Evolutionary conservation across 2,888 invertebrate species (phyloP).

Genomic region (Itoplectis maculator): DNA sequence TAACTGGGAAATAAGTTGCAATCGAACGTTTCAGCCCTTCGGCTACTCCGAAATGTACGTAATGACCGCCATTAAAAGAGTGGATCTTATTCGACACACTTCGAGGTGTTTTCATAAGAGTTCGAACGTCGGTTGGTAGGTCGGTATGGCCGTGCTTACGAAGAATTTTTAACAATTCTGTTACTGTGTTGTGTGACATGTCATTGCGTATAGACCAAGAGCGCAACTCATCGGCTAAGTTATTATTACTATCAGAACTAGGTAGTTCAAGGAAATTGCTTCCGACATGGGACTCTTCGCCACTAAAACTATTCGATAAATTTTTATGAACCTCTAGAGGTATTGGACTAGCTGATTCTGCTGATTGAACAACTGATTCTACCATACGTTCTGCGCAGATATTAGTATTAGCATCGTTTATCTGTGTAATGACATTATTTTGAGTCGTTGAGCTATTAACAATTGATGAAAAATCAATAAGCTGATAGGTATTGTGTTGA

Average conservation of each 20-base stretch:
- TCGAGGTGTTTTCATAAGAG: slow-evolving; percentile 61
- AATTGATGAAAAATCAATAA: slow-evolving; percentile 4
- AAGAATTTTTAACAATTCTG: slow-evolving; percentile 34
- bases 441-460: slow-evolving; percentile 22
- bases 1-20: slow-evolving; percentile 45
- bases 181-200: slow-evolving; percentile 28
- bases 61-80: slow-evolving; percentile 39
- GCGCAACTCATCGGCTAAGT: slow-evolving; percentile 19
- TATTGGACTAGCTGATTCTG: slow-evolving; percentile 3
- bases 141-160: slow-evolving; percentile 32
- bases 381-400: background rate
- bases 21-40: slow-evolving; percentile 50
- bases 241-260: background rate
- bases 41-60: slow-evolving; percentile 60
- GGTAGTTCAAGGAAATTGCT: too few species aligned
- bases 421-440: slow-evolving; percentile 4
- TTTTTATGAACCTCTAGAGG: slow-evolving; percentile 2
- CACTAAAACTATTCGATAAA: background rate
- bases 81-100: slow-evolving; percentile 23
- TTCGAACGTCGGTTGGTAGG: slow-evolving; percentile 50
- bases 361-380: too few species aligned
- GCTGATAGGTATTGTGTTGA: too few species aligned
- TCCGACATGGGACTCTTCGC: slow-evolving; percentile 1
- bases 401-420: background rate
- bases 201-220: slow-evolving; percentile 29